Percentiles rank a stretch among this genome's conserved stretches.
phyloP scores from a whole-genome alignment of 2,888 invertebrate genomes.

The Epistrophe eligans region DNA sequence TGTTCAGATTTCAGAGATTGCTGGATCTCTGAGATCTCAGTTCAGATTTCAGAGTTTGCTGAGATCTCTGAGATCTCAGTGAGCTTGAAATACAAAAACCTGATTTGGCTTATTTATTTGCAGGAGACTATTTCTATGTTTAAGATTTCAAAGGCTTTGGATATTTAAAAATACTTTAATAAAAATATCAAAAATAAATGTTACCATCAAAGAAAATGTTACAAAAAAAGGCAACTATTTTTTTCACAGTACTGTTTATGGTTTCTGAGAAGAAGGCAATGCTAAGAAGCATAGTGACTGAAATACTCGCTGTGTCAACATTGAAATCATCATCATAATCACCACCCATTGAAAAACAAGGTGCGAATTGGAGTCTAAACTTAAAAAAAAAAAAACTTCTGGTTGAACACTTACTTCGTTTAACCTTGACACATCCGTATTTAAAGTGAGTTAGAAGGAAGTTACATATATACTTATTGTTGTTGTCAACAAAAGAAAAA shows the following conservation, averaged over 20 bases:
- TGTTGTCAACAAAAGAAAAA: not conserved
- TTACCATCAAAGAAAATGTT: too few relatives aligned
- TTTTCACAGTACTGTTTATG: not conserved
- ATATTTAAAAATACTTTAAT: too few relatives aligned
- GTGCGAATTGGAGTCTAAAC: slow-evolving; percentile 33
- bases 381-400: not conserved
- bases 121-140: too few relatives aligned
- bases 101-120: too few relatives aligned
- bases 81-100: too few relatives aligned
- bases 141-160: too few relatives aligned
- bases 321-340: slow-evolving; percentile 19
- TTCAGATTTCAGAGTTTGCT: too few relatives aligned
- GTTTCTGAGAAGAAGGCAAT: slow-evolving; percentile 16
- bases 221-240: not conserved
- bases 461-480: not conserved
- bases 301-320: not conserved
- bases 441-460: slow-evolving; percentile 4
- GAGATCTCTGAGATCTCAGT: too few relatives aligned
- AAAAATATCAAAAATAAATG: too few relatives aligned
- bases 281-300: not conserved
- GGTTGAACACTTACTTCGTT: too few relatives aligned
- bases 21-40: too few relatives aligned
- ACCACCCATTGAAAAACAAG: slow-evolving; percentile 8
- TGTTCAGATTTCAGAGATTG: too few relatives aligned
- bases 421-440: slow-evolving; percentile 35